Evolutionary conservation across 2,888 invertebrate genomes (phyloP), one percentile per base, ranked within the genome.

Genomic region (Cosmia pyralina): DNA sequence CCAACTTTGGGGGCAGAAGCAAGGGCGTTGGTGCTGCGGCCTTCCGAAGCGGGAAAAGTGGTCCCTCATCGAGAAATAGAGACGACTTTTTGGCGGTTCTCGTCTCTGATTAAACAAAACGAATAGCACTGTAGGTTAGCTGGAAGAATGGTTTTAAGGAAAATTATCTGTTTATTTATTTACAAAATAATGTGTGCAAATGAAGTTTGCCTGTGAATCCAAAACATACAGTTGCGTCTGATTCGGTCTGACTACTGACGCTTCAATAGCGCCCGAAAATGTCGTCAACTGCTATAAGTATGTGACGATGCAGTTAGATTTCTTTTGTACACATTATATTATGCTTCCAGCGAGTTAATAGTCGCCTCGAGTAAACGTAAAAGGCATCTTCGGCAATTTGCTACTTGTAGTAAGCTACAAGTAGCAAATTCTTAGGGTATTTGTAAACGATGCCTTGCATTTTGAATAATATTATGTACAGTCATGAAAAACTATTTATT

Each of bases 21-120:
- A 94, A 93, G 76, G 93, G 93, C 4, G 85, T 93, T 10, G 90
- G 93, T 5, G 93, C 93, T 2, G 90, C 93, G 4, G 90, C 93
- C 17, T 94, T 94, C 85, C 92, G 93, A 72, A 88, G 88, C n/a
- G 83, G 89, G 57, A 92, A 89, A 74, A 82, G 69, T 52, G 88
- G 83, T 44, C 88, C 86, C 13, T 75, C 86, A 2, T 80, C 83
- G 2, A 86, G 90, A 57, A 91, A 85, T 59, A 86, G 87, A 34
- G 92, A 94, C 11, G 94, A 94, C 55, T 92, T 94, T 67, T 68
- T 95, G n/a, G 90, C 94, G n/a, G 89, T 94, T 19, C 84, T 95
- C 55, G 92, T 95, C 58, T 93, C 94, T 7, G 91, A 93, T 81
- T 94, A 93, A 82, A 79, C 57, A 62, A 55, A 7, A n/a, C 6